phyloP scores from a whole-genome alignment of 2,113 vertebrate genomes.

The Saimiri boliviensis region DNA sequence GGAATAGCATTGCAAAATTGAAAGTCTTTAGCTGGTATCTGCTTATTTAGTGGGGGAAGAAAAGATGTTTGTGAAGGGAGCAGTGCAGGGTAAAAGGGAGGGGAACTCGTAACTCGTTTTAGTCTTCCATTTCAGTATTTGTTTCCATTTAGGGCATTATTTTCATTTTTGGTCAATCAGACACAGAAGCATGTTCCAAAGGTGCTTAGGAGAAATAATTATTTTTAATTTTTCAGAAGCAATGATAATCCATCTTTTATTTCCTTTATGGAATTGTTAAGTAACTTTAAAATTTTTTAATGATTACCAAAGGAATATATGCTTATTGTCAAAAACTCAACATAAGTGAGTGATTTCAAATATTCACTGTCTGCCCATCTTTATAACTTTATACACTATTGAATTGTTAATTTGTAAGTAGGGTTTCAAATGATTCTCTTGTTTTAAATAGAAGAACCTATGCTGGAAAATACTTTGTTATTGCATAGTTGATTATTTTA shows the following conservation, averaged over 20 bases:
- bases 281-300: neutral
- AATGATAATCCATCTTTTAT: neutral
- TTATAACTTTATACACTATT: neutral
- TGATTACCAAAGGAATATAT: neutral
- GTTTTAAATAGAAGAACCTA: neutral
- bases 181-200: neutral
- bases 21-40: neutral
- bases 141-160: neutral
- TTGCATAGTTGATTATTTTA: neutral
- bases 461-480: neutral
- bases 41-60: neutral
- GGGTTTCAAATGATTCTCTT: neutral
- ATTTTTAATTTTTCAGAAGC: neutral
- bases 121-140: neutral
- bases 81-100: neutral
- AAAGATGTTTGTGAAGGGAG: neutral
- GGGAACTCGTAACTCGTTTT: neutral
- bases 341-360: slow-evolving; percentile 25
- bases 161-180: neutral
- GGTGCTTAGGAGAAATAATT: neutral
- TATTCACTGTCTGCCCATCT: neutral
- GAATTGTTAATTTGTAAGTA: slow-evolving; percentile 21
- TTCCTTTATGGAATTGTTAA: slow-evolving; percentile 39
- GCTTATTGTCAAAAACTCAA: neutral
- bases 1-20: neutral